Conservation (phyloP, 2,888 invertebrate species). For the Caenorhabditis sp. region DNA sequence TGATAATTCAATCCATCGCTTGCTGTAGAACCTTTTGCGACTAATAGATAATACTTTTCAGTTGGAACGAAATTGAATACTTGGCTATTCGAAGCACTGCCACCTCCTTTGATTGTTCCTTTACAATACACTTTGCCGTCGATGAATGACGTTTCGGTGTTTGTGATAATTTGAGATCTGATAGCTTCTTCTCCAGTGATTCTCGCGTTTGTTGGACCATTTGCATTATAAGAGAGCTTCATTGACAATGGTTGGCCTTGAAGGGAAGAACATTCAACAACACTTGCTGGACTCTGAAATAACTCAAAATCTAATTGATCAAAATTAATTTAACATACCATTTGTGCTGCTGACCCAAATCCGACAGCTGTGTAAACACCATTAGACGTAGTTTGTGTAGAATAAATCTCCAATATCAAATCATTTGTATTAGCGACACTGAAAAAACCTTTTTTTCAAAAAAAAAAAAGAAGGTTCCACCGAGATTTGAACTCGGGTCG, state of each 20-base stretch:
- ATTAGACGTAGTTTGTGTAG: slow-evolving; percentile 13
- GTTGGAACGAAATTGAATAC: slow-evolving; percentile 38
- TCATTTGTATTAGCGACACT: slow-evolving; percentile 11
- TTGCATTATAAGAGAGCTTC: slow-evolving; percentile 45
- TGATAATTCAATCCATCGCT: slow-evolving; percentile 33
- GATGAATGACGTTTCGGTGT: slow-evolving; percentile 10
- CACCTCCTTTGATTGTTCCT: slow-evolving; percentile 32
- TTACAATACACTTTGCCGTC: slow-evolving; percentile 43
- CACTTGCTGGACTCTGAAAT: slow-evolving; percentile 24
- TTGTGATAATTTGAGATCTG: slow-evolving; percentile 15
- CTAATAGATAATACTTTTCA: slow-evolving; percentile 30
- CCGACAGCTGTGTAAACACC: slow-evolving; percentile 43
- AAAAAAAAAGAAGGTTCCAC: slow-evolving; percentile 46
- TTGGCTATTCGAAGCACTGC: slow-evolving; percentile 19
- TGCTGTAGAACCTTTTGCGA: slow-evolving; percentile 34
- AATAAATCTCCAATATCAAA: slow-evolving; percentile 30
- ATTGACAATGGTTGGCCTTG: slow-evolving; percentile 23
- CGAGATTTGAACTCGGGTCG: slow-evolving; percentile 62
- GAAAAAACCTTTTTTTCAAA: slow-evolving; percentile 10
- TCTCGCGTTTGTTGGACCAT: slow-evolving; percentile 19
- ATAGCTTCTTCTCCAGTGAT: slow-evolving; percentile 35
- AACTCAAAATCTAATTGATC: not conserved
- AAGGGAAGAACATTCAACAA: slow-evolving; percentile 48
- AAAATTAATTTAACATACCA: slow-evolving; percentile 10
- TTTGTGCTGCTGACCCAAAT: slow-evolving; percentile 29